phyloP scores from a whole-genome alignment of 2,888 invertebrate genomes.

The Cynaeus angustus region DNA sequence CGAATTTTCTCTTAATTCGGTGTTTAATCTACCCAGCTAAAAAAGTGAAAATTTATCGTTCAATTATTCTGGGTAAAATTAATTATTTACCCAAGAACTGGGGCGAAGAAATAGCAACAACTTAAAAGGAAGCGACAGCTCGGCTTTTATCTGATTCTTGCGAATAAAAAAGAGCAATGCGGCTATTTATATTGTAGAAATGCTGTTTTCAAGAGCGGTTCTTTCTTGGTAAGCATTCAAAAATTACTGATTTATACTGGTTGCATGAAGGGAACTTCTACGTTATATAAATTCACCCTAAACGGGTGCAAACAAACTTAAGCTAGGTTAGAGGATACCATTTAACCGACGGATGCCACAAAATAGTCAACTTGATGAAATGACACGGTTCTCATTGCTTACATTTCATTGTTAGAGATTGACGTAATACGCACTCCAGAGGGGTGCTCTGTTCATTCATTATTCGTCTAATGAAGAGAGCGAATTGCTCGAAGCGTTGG shows the following conservation, averaged over 20 bases:
- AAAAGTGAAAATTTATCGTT: slow-evolving; percentile 43
- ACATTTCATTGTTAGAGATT: slow-evolving; percentile 28
- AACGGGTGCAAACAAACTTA: slow-evolving; percentile 18
- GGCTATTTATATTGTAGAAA: slow-evolving; percentile 42
- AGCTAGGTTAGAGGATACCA: slow-evolving; percentile 1
- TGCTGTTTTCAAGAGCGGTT: too few relatives aligned
- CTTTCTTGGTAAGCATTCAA: too few relatives aligned
- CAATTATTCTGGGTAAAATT: slow-evolving; percentile 28
- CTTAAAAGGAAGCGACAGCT: slow-evolving; percentile 40
- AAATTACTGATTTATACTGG: slow-evolving; percentile 32
- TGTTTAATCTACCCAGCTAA: slow-evolving; percentile 17
- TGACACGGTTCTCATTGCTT: slow-evolving; percentile 19
- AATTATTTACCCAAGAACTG: slow-evolving; percentile 34
- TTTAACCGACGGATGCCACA: slow-evolving; percentile 16
- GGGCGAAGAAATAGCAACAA: slow-evolving; percentile 41
- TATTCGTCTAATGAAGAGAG: slow-evolving; percentile 28
- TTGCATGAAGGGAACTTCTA: slow-evolving; percentile 14
- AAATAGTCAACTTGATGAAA: slow-evolving; percentile 27
- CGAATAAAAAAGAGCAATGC: slow-evolving; percentile 41
- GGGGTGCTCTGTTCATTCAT: slow-evolving; percentile 17
- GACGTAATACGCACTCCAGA: slow-evolving; percentile 11
- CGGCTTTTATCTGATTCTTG: slow-evolving; percentile 38
- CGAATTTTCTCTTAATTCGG: slow-evolving; percentile 10
- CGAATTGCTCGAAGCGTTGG: neutral
- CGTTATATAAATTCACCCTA: slow-evolving; percentile 11